phyloP scores from a whole-genome alignment of 2,888 invertebrate genomes.

The Trimorus sp. region DNA sequence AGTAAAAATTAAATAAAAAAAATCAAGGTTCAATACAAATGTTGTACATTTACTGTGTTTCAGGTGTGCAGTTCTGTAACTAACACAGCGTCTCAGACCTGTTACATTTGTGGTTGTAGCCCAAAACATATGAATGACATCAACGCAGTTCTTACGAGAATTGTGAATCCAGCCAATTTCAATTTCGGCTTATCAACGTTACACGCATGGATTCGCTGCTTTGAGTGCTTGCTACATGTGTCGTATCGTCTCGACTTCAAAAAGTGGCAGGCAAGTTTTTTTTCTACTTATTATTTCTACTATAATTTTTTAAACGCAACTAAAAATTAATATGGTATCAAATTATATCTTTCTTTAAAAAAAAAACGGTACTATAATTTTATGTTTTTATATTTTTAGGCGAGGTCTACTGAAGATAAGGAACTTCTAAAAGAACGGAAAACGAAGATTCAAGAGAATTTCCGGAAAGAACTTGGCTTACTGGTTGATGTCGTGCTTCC shows the following conservation, averaged over 20 bases:
- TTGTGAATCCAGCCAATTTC: conserved; percentile 1
- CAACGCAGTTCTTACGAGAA: neutral
- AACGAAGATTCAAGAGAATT: too few relatives aligned
- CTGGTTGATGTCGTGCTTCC: too few relatives aligned
- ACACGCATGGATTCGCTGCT: conserved; percentile 32
- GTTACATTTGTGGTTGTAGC: conserved; percentile 8
- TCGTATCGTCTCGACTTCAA: conserved; percentile 37
- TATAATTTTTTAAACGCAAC: neutral
- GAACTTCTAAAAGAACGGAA: too few relatives aligned
- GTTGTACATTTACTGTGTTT: too few relatives aligned
- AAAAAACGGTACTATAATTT: too few relatives aligned
- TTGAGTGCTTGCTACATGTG: conserved; percentile 37
- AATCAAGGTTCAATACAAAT: too few relatives aligned
- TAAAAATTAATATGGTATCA: conserved; percentile 1
- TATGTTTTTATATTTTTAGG: too few relatives aligned
- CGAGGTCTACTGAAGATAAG: too few relatives aligned
- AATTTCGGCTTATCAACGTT: conserved; percentile 18
- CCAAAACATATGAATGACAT: conserved; percentile 18
- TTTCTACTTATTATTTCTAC: too few relatives aligned
- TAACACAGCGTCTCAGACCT: conserved; percentile 11
- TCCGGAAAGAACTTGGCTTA: too few relatives aligned
- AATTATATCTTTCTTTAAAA: conserved; percentile 10
- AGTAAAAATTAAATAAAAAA: too few relatives aligned
- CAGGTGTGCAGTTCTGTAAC: conserved; percentile 11
- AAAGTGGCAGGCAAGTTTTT: conserved; percentile 39